Conservation (phyloP, 2,113 vertebrate genomes). For the Orientallactaga bullata region DNA sequence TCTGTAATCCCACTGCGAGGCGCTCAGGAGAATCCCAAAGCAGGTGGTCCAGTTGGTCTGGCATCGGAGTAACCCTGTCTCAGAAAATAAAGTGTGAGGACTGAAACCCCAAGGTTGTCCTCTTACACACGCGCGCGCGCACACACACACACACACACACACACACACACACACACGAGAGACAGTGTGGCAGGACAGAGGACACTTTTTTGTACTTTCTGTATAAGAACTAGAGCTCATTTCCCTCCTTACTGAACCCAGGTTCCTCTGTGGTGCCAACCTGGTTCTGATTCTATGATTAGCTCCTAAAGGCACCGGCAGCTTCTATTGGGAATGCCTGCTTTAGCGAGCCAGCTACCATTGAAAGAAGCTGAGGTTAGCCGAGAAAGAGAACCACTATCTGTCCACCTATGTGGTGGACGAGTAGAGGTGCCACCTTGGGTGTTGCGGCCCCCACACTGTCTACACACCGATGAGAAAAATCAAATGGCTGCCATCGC, state of each 20-base stretch:
- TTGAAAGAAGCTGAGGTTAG: neutral
- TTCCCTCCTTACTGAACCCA: neutral
- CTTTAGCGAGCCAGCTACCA: neutral
- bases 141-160: neutral
- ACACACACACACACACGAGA: neutral
- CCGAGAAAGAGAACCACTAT: neutral
- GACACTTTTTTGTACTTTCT: neutral
- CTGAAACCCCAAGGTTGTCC: too few relatives aligned
- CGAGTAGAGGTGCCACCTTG: neutral
- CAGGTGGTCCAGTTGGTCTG: too few relatives aligned
- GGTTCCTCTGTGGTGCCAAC: neutral
- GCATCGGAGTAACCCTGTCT: too few relatives aligned
- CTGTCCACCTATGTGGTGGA: neutral
- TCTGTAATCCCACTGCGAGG: too few relatives aligned
- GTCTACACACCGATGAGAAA: neutral
- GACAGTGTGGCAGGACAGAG: neutral
- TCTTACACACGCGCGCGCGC: too few relatives aligned
- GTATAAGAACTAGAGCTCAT: neutral
- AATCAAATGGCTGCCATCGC: accelerated
- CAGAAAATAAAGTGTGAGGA: too few relatives aligned
- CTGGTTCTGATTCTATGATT: accelerated
- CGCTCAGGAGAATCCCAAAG: too few relatives aligned
- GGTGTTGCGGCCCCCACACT: accelerated
- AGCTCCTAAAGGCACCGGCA: neutral
- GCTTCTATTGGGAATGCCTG: too few relatives aligned